These are phyloP conservation scores for Cyanoderma ruficeps DNA, from an alignment of 2,113 vertebrate genomes.

Conservation along the genomic window DNA sequence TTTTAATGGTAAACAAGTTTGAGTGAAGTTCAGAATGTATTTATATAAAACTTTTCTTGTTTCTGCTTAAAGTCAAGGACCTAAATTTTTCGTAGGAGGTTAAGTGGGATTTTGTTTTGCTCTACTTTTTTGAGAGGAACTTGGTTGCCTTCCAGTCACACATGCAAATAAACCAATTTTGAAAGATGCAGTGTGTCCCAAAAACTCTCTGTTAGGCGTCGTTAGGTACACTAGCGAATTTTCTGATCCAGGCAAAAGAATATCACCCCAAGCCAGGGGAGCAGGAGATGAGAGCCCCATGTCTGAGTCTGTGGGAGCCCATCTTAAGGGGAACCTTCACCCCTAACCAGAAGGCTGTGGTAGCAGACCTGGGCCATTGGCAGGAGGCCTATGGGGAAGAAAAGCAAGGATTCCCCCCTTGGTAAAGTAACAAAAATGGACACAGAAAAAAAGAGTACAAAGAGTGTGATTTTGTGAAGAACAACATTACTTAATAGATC, in stretches of 20 bases:
- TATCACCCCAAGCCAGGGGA: not conserved
- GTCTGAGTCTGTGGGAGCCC: not conserved
- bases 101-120: not conserved
- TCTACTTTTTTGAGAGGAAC: not conserved
- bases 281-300: not conserved
- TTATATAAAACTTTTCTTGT: not conserved
- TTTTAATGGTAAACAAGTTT: not conserved
- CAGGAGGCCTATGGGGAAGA: rapidly evolving
- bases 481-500: not conserved
- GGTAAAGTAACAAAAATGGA: not conserved
- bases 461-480: not conserved
- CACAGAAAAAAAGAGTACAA: not conserved
- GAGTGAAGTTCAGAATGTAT: not conserved
- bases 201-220: not conserved
- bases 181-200: not conserved
- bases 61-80: not conserved
- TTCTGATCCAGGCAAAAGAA: not conserved
- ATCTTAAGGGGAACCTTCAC: not conserved
- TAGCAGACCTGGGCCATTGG: not conserved
- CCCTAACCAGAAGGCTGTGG: not conserved
- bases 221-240: not conserved
- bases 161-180: not conserved
- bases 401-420: not conserved
- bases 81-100: not conserved
- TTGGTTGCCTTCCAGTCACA: not conserved